Conservation (phyloP, 2,797 vertebrate species). For the Orestias chungarensis region DNA sequence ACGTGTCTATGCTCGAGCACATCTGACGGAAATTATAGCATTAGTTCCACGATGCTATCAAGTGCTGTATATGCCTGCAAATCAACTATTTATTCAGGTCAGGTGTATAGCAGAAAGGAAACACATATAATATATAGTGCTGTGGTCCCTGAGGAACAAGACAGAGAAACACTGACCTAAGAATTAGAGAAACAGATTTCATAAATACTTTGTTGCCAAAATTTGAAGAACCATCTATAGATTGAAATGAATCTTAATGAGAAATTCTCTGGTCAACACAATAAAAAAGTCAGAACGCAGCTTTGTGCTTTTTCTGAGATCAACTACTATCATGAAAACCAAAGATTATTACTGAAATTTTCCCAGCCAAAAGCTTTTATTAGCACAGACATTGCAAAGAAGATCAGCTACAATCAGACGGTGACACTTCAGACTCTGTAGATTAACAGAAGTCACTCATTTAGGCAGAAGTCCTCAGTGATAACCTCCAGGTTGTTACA, state of each 20-base stretch:
- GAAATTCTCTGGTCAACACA: rapidly evolving
- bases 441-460: conserved; percentile 6
- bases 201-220: neutral
- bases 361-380: conserved; percentile 1
- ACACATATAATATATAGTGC: no score
- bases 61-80: no score
- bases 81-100: no score
- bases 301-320: neutral
- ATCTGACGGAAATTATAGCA: no score
- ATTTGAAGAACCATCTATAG: neutral
- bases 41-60: no score
- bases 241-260: neutral
- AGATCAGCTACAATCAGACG: conserved; percentile 7
- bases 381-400: conserved; percentile 18
- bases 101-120: no score
- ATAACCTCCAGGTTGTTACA: conserved; percentile 40
- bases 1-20: no score
- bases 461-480: neutral
- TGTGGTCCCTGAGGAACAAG: no score
- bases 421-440: conserved; percentile 16
- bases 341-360: conserved; percentile 16
- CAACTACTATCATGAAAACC: neutral
- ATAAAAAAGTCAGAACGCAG: neutral
- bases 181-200: neutral
- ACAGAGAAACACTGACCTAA: no score